Percentiles rank a stretch among this genome's conserved stretches.
Conservation (phyloP, 2,797 vertebrate species). For the Toxotes lorentzi region DNA sequence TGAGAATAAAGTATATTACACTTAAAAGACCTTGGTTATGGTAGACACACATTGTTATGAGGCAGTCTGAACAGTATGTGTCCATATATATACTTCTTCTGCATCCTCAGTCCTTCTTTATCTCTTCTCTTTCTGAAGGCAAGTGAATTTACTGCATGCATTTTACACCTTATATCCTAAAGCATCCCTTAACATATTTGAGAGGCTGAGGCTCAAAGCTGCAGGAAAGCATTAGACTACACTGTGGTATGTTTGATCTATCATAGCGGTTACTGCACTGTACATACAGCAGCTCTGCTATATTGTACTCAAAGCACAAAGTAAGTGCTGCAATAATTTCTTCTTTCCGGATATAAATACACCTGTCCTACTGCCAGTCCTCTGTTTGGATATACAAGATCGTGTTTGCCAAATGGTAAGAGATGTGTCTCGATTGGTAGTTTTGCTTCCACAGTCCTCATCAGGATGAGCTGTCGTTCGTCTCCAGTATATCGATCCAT, state of each 20-base stretch:
- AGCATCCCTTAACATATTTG: constrained; percentile 60
- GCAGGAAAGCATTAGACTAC: constrained; percentile 49
- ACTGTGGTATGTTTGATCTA: constrained; percentile 32
- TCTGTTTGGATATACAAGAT: constrained; percentile 53
- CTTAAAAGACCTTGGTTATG: constrained; percentile 51
- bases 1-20: constrained; percentile 51
- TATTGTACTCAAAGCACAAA: constrained; percentile 72
- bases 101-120: constrained; percentile 61
- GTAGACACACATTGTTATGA: constrained; percentile 46
- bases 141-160: constrained; percentile 71
- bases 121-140: constrained; percentile 54
- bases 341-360: constrained; percentile 40
- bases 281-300: constrained; percentile 64
- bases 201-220: constrained; percentile 63
- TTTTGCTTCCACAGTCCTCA: constrained; percentile 60
- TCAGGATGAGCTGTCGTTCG: constrained; percentile 47
- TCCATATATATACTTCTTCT: constrained; percentile 53
- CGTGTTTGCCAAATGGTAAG: constrained; percentile 63
- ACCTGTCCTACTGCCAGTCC: constrained; percentile 59
- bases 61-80: constrained; percentile 47
- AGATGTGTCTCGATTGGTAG: constrained; percentile 69
- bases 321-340: constrained; percentile 68
- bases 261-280: constrained; percentile 47
- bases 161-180: constrained; percentile 56
- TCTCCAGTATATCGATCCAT: constrained; percentile 48